A percentile compares a stretch with the other conserved stretches of the same genome.
Conservation (phyloP, 2,888 invertebrate genomes). For the Tromatobia lineatoria region DNA sequence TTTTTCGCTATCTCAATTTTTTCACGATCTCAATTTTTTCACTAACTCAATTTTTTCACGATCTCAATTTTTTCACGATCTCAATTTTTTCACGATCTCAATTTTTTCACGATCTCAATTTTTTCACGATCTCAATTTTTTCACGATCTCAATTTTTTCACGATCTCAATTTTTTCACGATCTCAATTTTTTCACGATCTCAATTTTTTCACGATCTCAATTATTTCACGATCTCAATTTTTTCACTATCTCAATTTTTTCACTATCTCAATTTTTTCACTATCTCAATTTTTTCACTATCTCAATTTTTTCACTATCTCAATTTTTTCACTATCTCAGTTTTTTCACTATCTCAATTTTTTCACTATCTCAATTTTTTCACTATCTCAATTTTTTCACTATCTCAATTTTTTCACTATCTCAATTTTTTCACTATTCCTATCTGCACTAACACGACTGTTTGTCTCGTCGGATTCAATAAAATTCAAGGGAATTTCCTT, state of each 20-base stretch:
- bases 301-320: neutral
- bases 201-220: too few relatives aligned
- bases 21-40: too few relatives aligned
- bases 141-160: too few relatives aligned
- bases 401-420: neutral
- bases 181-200: neutral
- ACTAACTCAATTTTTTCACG: neutral
- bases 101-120: too few relatives aligned
- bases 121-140: neutral
- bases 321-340: too few relatives aligned
- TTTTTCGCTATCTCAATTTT: neutral
- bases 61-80: too few relatives aligned
- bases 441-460: neutral
- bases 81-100: neutral
- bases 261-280: too few relatives aligned
- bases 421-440: too few relatives aligned
- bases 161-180: neutral
- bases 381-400: neutral
- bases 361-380: too few relatives aligned
- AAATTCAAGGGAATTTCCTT: neutral
- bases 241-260: neutral
- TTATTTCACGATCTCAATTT: too few relatives aligned
- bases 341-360: neutral
- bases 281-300: neutral
- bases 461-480: neutral